Conservation (phyloP, 2,113 vertebrate species). For the Chaetorhynchus papuensis region DNA sequence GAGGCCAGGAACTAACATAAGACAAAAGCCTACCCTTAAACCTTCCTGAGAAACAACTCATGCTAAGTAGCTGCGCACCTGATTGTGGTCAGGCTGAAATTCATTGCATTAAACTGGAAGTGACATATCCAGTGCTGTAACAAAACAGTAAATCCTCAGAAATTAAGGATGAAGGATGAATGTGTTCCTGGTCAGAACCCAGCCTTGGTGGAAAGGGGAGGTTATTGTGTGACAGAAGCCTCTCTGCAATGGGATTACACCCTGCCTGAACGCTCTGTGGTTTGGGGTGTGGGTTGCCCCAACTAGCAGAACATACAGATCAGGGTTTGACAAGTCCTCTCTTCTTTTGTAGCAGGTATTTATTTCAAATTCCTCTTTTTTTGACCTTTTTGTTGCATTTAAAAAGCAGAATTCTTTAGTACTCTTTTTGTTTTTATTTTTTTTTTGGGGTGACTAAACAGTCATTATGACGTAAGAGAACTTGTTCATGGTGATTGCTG, state of each 20-base stretch:
- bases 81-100: not conserved
- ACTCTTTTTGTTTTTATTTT: not conserved
- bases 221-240: not conserved
- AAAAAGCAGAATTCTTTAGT: not conserved
- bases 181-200: not conserved
- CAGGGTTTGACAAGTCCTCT: not conserved
- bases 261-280: not conserved
- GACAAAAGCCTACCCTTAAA: not conserved
- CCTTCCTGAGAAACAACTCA: not conserved
- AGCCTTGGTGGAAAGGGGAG: not conserved
- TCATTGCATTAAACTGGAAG: not conserved
- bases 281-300: not conserved
- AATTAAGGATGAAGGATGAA: not conserved
- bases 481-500: not conserved
- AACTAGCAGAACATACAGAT: not conserved
- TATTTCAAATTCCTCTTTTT: not conserved
- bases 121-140: not conserved
- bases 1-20: not conserved
- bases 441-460: not conserved
- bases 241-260: not conserved
- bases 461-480: not conserved
- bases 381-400: not conserved
- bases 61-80: not conserved
- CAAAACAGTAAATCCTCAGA: not conserved
- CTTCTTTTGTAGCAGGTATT: not conserved